Evolutionary conservation across 2,888 invertebrate genomes (phyloP).

Genomic region (Caenorhabditis imperialis): DNA sequence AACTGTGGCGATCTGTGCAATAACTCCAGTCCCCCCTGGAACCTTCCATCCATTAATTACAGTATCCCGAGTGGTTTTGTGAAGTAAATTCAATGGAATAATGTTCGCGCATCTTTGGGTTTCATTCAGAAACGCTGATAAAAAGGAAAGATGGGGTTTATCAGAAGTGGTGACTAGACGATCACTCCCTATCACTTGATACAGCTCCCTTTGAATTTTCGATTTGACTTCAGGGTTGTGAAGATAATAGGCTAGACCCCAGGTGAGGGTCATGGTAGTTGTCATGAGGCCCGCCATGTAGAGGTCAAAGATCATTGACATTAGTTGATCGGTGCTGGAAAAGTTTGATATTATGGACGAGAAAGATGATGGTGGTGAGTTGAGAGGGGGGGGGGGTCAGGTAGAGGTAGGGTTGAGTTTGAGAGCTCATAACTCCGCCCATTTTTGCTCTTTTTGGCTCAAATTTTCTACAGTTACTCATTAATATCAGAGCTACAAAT

Average conservation of each 20-base stretch:
- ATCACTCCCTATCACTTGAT: conserved; percentile 46
- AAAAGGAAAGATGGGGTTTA: conserved; percentile 37
- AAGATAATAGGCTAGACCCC: conserved; percentile 56
- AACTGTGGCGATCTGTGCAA: conserved; percentile 56
- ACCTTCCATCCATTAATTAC: conserved; percentile 30
- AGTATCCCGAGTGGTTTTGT: conserved; percentile 25
- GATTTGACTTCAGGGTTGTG: conserved; percentile 44
- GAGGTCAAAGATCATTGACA: conserved; percentile 52
- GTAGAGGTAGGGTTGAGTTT: too few species aligned
- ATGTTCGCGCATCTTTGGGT: conserved; percentile 45
- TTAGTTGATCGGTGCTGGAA: too few species aligned
- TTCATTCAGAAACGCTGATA: conserved; percentile 61
- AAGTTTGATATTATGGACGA: too few species aligned
- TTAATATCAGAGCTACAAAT: too few species aligned
- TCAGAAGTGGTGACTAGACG: conserved; percentile 49
- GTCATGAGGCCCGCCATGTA: conserved; percentile 61
- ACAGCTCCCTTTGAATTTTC: conserved; percentile 58
- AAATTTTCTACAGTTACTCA: too few species aligned
- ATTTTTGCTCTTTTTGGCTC: too few species aligned
- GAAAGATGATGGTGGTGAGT: too few species aligned
- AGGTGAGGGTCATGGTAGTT: conserved; percentile 56
- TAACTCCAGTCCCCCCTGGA: conserved; percentile 33
- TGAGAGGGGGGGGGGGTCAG: too few species aligned
- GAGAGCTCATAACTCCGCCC: too few species aligned
- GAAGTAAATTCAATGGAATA: conserved; percentile 41